Base-by-base conservation (phyloP, 2,797 vertebrate genomes). In the Pseudocheirus occidentalis region DNA sequence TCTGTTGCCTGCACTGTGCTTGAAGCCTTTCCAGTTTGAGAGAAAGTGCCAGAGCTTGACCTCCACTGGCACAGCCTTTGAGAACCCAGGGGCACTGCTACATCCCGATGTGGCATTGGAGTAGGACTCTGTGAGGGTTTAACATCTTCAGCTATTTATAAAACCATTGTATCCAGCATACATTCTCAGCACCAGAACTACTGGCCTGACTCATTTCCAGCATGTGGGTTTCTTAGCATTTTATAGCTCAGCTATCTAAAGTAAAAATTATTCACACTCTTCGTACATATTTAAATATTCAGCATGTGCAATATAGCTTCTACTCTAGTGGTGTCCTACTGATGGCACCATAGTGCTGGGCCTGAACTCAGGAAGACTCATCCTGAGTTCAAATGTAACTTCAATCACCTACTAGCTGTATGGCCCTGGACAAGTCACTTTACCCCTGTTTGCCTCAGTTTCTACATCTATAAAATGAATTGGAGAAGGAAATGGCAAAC, bases 261-360 rank as follows among this genome's bases (percentile, higher is more conserved):
- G 92, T 34, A 11, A 91, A 91, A 92, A 21, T 0, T 62, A 92
- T 91, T 31, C 58, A 87, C 73, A 46, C 95, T 92, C 93, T 13
- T 91, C 93, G 94, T 93, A 94, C 53, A 92, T 29, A 90, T 66
- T 52, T 53, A 95, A 95, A 59, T 57, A 93, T 90, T 27, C 92
- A 87, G 81, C 58, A 87, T 46, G 21, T 46, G 40, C 40, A 46
- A 46, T 50, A 87, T 11, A 50, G 73, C 1, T 21, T 87, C 40
- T 46, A 87, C 21, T 87, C 21, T 7, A 81, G 16, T 40, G 18
- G 2, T 81, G 18, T 24, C n/a, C 16, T 9, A 2, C 16, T 24
- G n/a, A 16, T 81, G 66, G 66, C 2, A 21, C 6, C 57, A 58
- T 0, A 21, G 18, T 81, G 18, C 1, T 9, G 21, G 18, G n/a